phyloP scores from a whole-genome alignment of 2,797 vertebrate species.

The Discoglossus pictus region DNA sequence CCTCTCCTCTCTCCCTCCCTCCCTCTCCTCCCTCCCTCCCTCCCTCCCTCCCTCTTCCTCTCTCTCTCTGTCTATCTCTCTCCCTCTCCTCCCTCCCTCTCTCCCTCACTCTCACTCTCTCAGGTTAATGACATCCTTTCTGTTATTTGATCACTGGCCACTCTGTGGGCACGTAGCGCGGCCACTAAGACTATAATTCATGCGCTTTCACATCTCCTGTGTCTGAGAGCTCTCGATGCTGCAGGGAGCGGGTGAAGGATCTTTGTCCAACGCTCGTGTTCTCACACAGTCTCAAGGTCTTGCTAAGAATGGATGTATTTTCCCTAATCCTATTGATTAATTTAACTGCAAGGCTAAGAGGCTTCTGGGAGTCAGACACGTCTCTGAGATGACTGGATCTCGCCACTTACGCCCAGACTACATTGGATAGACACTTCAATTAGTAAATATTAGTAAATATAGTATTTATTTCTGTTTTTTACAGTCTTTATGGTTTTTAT shows the following conservation, averaged over 20 bases:
- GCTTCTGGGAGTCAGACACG: neutral
- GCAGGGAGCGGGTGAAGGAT: neutral
- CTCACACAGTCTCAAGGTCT: slow-evolving; percentile 42
- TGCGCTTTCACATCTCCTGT: slow-evolving; percentile 43
- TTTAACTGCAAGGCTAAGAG: slow-evolving; percentile 74
- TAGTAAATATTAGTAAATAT: no score
- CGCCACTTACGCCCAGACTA: no score
- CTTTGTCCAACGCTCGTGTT: slow-evolving; percentile 36
- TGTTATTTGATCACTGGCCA: neutral
- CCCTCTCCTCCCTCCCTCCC: no score
- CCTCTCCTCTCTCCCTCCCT: no score
- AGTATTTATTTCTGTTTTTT: no score
- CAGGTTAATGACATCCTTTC: neutral
- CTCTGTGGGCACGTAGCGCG: neutral
- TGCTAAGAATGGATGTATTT: slow-evolving; percentile 50
- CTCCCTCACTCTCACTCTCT: slow-evolving; percentile 7
- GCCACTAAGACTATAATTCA: slow-evolving; percentile 53
- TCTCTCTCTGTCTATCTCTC: slow-evolving; percentile 11
- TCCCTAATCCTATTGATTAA: slow-evolving; percentile 82
- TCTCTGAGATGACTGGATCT: neutral
- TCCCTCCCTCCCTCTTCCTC: slow-evolving; percentile 2
- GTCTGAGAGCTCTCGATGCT: slow-evolving; percentile 42
- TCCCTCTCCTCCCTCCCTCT: neutral
- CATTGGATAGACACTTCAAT: no score
- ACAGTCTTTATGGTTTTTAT: no score